Conservation (phyloP, 2,888 invertebrate species). For the Dynastes maya region DNA sequence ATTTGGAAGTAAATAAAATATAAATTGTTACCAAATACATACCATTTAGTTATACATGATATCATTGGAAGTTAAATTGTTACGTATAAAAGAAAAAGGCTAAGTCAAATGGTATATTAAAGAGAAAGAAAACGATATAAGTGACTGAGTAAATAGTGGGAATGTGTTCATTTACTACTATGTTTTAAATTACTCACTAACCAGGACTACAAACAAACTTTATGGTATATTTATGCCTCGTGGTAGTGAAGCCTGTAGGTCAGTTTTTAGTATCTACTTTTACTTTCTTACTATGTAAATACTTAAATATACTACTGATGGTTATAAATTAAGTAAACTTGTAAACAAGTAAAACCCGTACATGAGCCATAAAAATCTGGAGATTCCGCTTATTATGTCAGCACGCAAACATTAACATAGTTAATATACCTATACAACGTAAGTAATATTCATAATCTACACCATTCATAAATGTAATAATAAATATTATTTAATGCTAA, state of each 20-base stretch:
- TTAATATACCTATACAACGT: no score
- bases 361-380: slow-evolving; percentile 64
- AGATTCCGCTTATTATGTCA: slow-evolving; percentile 53
- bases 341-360: slow-evolving; percentile 69
- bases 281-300: slow-evolving; percentile 69
- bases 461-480: slow-evolving; percentile 53
- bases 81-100: not conserved
- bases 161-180: slow-evolving; percentile 61
- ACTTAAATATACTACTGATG: slow-evolving; percentile 62
- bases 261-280: slow-evolving; percentile 69
- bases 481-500: slow-evolving; percentile 64
- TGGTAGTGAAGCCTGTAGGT: slow-evolving; percentile 59
- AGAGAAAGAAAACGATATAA: slow-evolving; percentile 58
- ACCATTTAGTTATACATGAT: not conserved
- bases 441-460: slow-evolving; percentile 13
- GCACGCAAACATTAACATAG: slow-evolving; percentile 6
- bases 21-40: slow-evolving; percentile 33
- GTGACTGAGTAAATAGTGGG: slow-evolving; percentile 64
- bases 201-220: slow-evolving; percentile 68
- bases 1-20: slow-evolving; percentile 26
- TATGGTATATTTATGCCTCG: slow-evolving; percentile 65
- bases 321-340: slow-evolving; percentile 69
- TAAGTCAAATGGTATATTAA: slow-evolving; percentile 28
- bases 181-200: slow-evolving; percentile 68
- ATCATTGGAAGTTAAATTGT: slow-evolving; percentile 2